phyloP scores from a whole-genome alignment of 1,140 invertebrate genomes.

The Cydia pomonella region DNA sequence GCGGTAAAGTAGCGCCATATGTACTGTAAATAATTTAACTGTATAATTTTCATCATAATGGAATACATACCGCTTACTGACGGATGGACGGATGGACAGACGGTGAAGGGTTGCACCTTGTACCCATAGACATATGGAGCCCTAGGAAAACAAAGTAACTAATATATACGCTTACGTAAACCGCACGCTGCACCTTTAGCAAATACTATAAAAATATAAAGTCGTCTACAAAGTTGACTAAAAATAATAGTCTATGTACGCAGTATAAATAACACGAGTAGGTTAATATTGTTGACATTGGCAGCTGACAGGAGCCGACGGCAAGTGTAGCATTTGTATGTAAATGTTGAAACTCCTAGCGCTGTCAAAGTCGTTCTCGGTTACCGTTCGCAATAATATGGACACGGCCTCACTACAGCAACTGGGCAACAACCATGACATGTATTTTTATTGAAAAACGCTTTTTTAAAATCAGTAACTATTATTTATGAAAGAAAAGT shows the following conservation, averaged over 20 bases:
- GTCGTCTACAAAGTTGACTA: conserved; percentile 4
- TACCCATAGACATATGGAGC: too few species aligned
- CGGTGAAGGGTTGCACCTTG: too few species aligned
- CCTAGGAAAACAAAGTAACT: not conserved
- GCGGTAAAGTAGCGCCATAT: too few species aligned
- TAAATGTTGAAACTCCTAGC: conserved; percentile 71
- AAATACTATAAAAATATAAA: conserved; percentile 20
- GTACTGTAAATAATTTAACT: too few species aligned
- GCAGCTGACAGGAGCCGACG: conserved; percentile 58
- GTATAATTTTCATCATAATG: too few species aligned
- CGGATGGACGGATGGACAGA: too few species aligned
- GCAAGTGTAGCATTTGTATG: conserved; percentile 63
- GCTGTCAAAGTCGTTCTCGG: conserved; percentile 63
- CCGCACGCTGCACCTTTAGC: not conserved
- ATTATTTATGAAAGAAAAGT: too few species aligned
- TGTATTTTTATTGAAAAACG: too few species aligned
- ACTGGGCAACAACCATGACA: too few species aligned
- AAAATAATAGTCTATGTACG: conserved; percentile 7
- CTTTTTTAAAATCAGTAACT: too few species aligned
- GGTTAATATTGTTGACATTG: conserved; percentile 45
- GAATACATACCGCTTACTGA: too few species aligned
- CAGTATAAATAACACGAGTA: conserved; percentile 10
- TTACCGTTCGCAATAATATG: conserved; percentile 43
- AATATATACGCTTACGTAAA: not conserved
- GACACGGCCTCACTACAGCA: conserved; percentile 42